Evolutionary conservation across 2,113 vertebrate species (phyloP).

Genomic region (Petromus typicus): DNA sequence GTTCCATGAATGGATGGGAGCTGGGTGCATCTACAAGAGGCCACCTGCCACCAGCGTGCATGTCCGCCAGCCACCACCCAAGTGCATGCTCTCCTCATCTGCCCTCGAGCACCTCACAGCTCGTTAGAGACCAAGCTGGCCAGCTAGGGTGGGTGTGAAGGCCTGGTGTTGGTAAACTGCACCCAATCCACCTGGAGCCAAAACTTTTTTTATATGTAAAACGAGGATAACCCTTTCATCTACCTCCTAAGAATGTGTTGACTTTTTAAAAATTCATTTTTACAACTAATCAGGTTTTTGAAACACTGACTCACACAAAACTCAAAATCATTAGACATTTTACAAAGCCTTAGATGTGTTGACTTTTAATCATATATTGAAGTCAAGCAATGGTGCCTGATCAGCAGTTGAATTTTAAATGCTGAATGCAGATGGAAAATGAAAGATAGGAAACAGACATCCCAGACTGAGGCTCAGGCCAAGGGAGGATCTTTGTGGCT

Average conservation of each 20-base stretch:
- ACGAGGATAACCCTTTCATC: neutral
- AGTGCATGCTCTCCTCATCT: too few relatives aligned
- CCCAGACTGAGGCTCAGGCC: neutral
- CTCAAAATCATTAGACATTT: neutral
- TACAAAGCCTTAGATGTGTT: neutral
- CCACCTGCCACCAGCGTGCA: neutral
- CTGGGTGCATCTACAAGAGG: neutral
- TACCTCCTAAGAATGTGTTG: neutral
- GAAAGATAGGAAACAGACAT: neutral
- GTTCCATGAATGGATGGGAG: neutral
- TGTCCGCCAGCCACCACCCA: neutral
- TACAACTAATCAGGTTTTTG: slow-evolving; percentile 3
- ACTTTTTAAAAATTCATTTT: neutral
- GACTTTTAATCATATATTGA: slow-evolving; percentile 11
- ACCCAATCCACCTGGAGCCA: neutral
- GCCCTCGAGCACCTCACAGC: neutral
- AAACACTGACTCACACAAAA: neutral
- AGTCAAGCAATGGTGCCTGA: neutral
- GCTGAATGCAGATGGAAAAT: neutral
- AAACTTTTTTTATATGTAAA: neutral
- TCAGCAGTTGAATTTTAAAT: neutral
- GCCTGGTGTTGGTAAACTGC: neutral
- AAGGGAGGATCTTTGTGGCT: neutral
- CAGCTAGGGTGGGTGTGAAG: neutral
- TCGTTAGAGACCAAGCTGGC: neutral